Percentiles rank a stretch among this genome's conserved stretches.
Conservation (phyloP, 2,113 vertebrate species). For the Centropus unirufus region DNA sequence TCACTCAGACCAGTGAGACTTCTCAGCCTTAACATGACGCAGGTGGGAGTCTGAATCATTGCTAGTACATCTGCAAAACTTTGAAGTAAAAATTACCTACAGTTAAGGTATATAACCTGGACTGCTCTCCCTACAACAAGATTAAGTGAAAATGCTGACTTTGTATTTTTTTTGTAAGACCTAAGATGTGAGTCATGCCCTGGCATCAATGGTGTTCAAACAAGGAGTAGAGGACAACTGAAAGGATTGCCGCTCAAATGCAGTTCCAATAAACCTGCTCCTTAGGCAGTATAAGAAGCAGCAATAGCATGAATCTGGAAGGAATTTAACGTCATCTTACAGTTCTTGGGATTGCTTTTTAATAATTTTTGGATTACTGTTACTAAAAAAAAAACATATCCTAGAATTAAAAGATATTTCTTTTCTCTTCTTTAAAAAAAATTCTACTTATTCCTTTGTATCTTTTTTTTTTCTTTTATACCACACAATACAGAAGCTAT, state of each 20-base stretch:
- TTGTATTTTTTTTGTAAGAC: not conserved
- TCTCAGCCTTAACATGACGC: not conserved
- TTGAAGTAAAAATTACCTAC: not conserved
- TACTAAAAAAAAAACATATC: not conserved
- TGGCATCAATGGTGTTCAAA: rapidly evolving
- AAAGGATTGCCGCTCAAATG: not conserved
- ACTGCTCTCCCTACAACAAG: not conserved
- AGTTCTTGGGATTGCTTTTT: not conserved
- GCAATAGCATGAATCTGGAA: not conserved
- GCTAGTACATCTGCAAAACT: not conserved
- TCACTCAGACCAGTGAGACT: not conserved
- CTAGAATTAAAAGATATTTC: not conserved
- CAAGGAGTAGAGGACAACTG: not conserved
- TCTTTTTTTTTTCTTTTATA: not conserved
- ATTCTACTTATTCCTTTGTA: too few species aligned
- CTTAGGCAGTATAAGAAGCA: not conserved
- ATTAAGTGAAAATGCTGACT: not conserved
- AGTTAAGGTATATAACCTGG: not conserved
- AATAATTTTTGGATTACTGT: not conserved
- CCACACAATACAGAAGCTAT: not conserved
- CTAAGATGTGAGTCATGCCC: not conserved
- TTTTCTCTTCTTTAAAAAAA: too few species aligned
- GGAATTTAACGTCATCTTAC: not conserved
- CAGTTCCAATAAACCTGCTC: not conserved
- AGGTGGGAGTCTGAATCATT: not conserved